A percentile compares a stretch with the other conserved stretches of the same genome.
Conservation (phyloP, 2,113 vertebrate species). For the Thalassarche chlororhynchos region DNA sequence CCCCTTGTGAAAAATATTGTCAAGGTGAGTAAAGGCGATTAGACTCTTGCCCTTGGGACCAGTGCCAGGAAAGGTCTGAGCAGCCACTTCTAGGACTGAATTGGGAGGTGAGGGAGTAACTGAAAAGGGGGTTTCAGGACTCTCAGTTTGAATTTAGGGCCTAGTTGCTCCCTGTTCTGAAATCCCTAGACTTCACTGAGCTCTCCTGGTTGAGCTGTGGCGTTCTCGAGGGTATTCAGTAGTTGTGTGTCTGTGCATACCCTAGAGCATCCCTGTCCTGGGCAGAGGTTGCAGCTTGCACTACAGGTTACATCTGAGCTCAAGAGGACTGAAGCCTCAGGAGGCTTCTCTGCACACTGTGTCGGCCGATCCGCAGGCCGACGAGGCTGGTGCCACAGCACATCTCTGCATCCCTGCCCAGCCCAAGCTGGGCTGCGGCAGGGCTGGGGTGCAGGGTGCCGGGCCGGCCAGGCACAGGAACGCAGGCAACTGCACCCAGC, state of each 20-base stretch:
- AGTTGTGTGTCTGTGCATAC: accelerated
- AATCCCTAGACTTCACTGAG: not conserved
- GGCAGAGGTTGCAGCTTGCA: not conserved
- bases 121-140: not conserved
- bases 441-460: not conserved
- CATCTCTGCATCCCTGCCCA: not conserved
- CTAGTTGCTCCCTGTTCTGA: not conserved
- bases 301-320: not conserved
- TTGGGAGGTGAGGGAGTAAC: not conserved
- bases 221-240: accelerated
- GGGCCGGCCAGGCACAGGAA: accelerated
- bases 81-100: not conserved
- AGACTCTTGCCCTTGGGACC: not conserved
- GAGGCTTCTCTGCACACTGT: accelerated
- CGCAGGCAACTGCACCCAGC: accelerated
- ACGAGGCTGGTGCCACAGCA: accelerated
- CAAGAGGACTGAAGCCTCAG: accelerated
- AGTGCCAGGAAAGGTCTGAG: not conserved
- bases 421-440: accelerated
- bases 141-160: not conserved
- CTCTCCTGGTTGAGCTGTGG: not conserved
- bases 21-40: not conserved
- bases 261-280: not conserved
- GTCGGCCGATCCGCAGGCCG: accelerated
- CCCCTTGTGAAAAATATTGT: not conserved